phyloP scores from a whole-genome alignment of 1,140 invertebrate genomes.

The Hyposmocoma kahamanoa region DNA sequence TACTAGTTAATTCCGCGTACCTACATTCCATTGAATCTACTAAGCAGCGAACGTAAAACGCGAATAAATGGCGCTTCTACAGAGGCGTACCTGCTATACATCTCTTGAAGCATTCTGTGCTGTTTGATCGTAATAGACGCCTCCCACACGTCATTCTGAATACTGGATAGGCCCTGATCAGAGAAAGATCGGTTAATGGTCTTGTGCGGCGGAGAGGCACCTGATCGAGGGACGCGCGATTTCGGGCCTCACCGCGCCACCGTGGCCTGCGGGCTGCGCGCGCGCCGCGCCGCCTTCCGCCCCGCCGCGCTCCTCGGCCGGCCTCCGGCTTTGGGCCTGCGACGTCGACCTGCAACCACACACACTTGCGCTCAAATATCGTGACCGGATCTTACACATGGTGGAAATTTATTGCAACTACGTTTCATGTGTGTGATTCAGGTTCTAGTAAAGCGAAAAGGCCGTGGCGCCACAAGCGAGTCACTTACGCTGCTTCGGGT shows the following conservation, averaged over 20 bases:
- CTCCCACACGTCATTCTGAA: slow-evolving; percentile 79
- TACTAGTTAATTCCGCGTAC: too few relatives aligned
- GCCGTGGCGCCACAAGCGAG: too few relatives aligned
- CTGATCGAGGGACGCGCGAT: background rate
- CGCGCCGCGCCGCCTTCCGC: slow-evolving; percentile 6
- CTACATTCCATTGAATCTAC: too few relatives aligned
- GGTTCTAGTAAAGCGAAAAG: too few relatives aligned
- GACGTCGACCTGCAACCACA: background rate
- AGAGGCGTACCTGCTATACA: slow-evolving; percentile 53
- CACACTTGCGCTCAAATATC: too few relatives aligned
- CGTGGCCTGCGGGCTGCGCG: background rate
- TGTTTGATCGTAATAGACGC: slow-evolving; percentile 78
- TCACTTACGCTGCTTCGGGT: too few relatives aligned
- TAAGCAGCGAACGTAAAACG: too few relatives aligned
- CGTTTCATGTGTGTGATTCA: too few relatives aligned
- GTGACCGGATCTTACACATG: too few relatives aligned
- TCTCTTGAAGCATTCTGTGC: slow-evolving; percentile 75
- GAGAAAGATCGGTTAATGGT: slow-evolving; percentile 13
- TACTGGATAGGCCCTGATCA: slow-evolving; percentile 62
- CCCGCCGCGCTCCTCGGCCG: slow-evolving; percentile 14
- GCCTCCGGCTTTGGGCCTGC: slow-evolving; percentile 9
- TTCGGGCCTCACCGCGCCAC: background rate
- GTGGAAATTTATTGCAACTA: too few relatives aligned
- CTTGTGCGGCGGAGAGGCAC: background rate
- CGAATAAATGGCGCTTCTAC: too few relatives aligned